These are phyloP conservation scores for Sycobia sp. DNA, from an alignment of 1,140 invertebrate species.

Conservation along the genomic window DNA sequence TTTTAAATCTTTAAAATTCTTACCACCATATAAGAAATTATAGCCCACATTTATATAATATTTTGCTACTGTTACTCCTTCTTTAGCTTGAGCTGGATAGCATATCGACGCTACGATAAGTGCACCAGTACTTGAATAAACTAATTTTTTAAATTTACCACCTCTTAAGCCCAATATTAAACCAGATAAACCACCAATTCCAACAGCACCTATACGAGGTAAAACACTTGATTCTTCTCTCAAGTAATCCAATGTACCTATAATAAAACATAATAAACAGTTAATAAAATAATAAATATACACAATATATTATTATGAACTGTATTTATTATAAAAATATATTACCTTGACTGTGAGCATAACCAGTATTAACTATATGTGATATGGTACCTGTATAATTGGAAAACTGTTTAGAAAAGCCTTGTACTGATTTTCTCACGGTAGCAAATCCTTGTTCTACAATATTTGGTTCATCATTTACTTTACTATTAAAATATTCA, in stretches of 20 bases:
- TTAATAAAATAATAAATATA: neutral
- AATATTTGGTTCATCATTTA: conserved; percentile 40
- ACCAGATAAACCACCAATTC: conserved; percentile 71
- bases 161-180: conserved; percentile 72
- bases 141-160: conserved; percentile 67
- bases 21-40: conserved; percentile 76
- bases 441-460: conserved; percentile 48
- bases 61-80: conserved; percentile 63
- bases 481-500: conserved; percentile 33
- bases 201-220: conserved; percentile 70
- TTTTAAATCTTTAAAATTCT: conserved; percentile 5
- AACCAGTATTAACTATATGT: conserved; percentile 46
- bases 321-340: neutral
- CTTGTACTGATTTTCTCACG: conserved; percentile 46
- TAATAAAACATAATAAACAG: conserved; percentile 29
- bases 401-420: conserved; percentile 40
- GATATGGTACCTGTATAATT: conserved; percentile 41
- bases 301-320: neutral
- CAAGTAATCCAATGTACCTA: conserved; percentile 63
- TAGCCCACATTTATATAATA: conserved; percentile 72
- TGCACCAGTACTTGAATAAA: conserved; percentile 68
- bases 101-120: conserved; percentile 68
- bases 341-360: conserved; percentile 51
- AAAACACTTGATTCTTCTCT: conserved; percentile 70
- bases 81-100: conserved; percentile 71